phyloP scores from a whole-genome alignment of 2,888 invertebrate species.

The Drosophila leonis region DNA sequence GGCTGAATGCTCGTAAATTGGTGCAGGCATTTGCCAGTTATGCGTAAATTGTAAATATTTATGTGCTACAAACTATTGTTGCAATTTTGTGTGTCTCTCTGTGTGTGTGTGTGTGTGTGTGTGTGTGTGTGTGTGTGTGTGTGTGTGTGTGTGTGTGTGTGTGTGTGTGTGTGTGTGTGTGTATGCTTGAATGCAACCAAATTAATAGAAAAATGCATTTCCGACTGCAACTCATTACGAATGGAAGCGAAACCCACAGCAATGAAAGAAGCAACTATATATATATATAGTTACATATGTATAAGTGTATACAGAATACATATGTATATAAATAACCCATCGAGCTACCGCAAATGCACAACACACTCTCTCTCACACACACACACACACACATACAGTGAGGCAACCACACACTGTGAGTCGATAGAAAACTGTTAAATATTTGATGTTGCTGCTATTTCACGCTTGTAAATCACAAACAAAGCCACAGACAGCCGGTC shows the following conservation, averaged over 20 bases:
- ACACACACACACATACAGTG: constrained; percentile 16
- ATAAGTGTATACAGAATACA: constrained; percentile 3
- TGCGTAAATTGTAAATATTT: constrained; percentile 57
- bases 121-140: constrained; percentile 18
- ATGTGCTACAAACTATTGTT: constrained; percentile 43
- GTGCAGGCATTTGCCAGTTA: constrained; percentile 26
- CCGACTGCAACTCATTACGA: constrained; percentile 60
- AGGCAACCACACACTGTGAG: constrained; percentile 23
- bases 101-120: constrained; percentile 26
- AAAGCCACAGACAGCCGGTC: constrained; percentile 65
- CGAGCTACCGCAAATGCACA: constrained; percentile 53
- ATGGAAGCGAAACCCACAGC: constrained; percentile 56
- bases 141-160: constrained; percentile 34
- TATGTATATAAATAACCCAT: constrained; percentile 17
- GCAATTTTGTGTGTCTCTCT: constrained; percentile 20
- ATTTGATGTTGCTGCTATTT: constrained; percentile 75
- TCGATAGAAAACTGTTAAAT: constrained; percentile 67
- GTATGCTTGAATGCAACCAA: constrained; percentile 42
- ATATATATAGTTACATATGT: background rate
- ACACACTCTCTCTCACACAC: constrained; percentile 19
- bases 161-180: constrained; percentile 27
- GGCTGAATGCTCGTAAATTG: constrained; percentile 37
- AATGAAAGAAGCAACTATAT: constrained; percentile 21
- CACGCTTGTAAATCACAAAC: constrained; percentile 77
- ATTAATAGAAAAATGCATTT: constrained; percentile 50